Conservation (phyloP, 2,888 invertebrate species). For the Melangyna quadrimaculata region DNA sequence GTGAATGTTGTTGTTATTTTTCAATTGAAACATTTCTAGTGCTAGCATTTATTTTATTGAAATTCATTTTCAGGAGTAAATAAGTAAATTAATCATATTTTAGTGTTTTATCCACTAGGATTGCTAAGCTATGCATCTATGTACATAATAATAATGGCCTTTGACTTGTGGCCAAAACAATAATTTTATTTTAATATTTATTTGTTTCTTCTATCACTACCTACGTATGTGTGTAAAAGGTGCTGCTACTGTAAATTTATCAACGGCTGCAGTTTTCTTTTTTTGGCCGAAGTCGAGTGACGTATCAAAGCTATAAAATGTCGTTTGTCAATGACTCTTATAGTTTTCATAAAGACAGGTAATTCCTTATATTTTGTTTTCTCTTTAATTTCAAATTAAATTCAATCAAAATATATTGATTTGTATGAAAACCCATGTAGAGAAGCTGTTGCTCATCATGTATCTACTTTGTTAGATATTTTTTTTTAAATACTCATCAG, state of each 20-base stretch:
- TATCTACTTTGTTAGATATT: not conserved
- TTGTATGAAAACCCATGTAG: not conserved
- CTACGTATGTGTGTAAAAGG: conserved; percentile 6
- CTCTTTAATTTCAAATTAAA: not conserved
- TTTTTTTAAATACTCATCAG: not conserved
- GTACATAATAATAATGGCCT: not conserved
- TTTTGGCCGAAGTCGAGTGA: conserved; percentile 28
- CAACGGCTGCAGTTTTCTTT: conserved; percentile 26
- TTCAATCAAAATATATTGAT: conserved; percentile 65
- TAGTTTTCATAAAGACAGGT: conserved; percentile 74
- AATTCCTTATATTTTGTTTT: conserved; percentile 37
- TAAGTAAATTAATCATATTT: conserved; percentile 31
- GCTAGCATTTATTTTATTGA: conserved; percentile 16
- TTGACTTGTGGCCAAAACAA: conserved; percentile 62
- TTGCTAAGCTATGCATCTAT: not conserved
- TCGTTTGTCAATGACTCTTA: conserved; percentile 78
- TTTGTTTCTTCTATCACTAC: not conserved
- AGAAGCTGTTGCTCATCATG: conserved; percentile 7
- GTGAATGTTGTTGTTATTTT: conserved; percentile 17
- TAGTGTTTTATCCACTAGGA: conserved; percentile 31
- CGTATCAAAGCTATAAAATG: conserved; percentile 73
- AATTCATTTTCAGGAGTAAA: conserved; percentile 30
- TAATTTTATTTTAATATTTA: conserved; percentile 33
- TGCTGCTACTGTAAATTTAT: conserved; percentile 29
- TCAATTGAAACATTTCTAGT: conserved; percentile 40